Evolutionary conservation across 2,888 invertebrate species (phyloP), one percentile per base, ranked within the genome.

Genomic region (Drosophila meridiana): DNA sequence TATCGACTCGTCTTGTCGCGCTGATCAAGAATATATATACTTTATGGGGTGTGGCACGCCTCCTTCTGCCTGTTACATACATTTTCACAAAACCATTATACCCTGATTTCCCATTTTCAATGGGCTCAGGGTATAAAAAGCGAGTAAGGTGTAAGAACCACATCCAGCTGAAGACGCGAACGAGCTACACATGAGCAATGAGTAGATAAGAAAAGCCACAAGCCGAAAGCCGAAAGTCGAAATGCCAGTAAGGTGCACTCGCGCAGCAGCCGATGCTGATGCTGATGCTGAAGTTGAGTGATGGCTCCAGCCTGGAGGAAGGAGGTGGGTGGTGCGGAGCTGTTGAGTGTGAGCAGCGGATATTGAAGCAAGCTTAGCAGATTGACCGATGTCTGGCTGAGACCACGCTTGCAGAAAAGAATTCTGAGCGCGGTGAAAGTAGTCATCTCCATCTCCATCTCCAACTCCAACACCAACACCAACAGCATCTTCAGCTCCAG

Each of bases 401-500:
- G 42, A 61, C 53, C 59, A 59, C 59, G 75, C 53, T 69, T 65
- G 73, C 77, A 73, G 69, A 80, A 77, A 83, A 75, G 86, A 86
- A 85, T 85, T 88, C 85, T 86, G 69, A 83, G 73, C 69, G 73
- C 68, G 85, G 85, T 88, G 85, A 85, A 85, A 85, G 85, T 85
- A 88, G 79, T 81, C 83, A 77, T 73, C 83, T 79, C 83, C 85
- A 84, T 78, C 82, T 69, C 50, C 48, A 52, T 3, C 52, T 52
- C 3, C 20, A 52, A 6, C 34, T 20, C 7, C 30, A 48, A n/a
- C 48, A 2, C 4, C 52, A 36, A 36, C 52, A 2, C 20, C 20
- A 36, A 36, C 52, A 2, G 1, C 20, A 20, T 20, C 20, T 20
- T 20, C 20, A 20, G 20, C 20, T 20, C 30, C 66, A 62, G 20